These are phyloP conservation scores for Trichosurus vulpecula DNA, from an alignment of 2,797 vertebrate genomes.

Conservation along the genomic window DNA sequence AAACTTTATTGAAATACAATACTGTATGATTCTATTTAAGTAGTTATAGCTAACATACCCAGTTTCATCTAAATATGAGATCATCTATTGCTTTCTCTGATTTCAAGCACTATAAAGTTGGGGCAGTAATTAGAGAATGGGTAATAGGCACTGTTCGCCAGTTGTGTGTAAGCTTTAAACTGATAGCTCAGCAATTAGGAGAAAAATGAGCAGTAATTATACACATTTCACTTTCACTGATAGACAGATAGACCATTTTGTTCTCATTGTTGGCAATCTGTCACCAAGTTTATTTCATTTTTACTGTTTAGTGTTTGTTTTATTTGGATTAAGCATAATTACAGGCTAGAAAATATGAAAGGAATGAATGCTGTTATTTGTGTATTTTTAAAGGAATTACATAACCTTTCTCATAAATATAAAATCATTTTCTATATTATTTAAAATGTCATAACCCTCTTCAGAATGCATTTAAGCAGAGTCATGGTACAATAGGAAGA, in stretches of 20 bases:
- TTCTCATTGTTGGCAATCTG: constrained; percentile 86
- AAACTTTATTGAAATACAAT: constrained; percentile 47
- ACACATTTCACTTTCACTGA: constrained; percentile 84
- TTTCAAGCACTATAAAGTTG: constrained; percentile 74
- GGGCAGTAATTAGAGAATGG: constrained; percentile 83
- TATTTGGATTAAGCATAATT: constrained; percentile 87
- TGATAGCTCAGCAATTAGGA: constrained; percentile 89
- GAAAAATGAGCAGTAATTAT: constrained; percentile 90
- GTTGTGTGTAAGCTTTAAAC: constrained; percentile 85
- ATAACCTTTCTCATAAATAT: constrained; percentile 53
- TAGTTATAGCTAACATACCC: constrained; percentile 70
- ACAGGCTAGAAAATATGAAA: constrained; percentile 84
- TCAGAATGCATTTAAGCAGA: not conserved
- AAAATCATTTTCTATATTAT: not conserved
- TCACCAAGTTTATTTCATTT: constrained; percentile 86
- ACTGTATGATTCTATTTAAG: not conserved
- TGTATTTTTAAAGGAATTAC: constrained; percentile 75
- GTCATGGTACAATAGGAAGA: not conserved
- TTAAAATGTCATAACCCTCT: not conserved
- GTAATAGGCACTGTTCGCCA: constrained; percentile 82
- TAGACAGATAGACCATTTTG: constrained; percentile 87
- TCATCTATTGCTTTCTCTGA: constrained; percentile 68
- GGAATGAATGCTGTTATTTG: constrained; percentile 77
- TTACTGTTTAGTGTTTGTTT: constrained; percentile 87
- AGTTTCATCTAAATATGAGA: constrained; percentile 69